phyloP scores from a whole-genome alignment of 1,140 invertebrate genomes.

The Nixonia krombeini region DNA sequence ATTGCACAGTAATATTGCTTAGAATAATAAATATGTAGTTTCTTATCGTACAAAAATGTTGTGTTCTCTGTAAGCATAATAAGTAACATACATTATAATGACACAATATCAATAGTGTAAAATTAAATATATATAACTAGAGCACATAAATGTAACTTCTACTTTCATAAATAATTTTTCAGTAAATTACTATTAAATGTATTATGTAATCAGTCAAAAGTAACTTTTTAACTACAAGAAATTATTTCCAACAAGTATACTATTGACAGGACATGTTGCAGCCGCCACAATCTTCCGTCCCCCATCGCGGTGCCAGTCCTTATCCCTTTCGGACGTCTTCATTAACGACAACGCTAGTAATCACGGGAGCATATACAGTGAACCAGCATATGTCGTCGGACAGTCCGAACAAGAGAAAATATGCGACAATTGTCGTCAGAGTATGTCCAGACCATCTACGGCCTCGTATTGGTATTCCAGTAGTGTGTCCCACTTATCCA shows the following conservation, averaged over 20 bases:
- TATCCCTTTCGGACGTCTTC: conserved; percentile 79
- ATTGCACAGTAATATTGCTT: too few species aligned
- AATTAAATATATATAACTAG: too few species aligned
- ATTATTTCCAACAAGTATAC: conserved; percentile 56
- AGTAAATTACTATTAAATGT: too few species aligned
- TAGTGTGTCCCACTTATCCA: conserved; percentile 70
- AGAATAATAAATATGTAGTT: too few species aligned
- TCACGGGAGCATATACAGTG: conserved; percentile 85
- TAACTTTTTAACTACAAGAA: too few species aligned
- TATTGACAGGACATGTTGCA: conserved; percentile 59
- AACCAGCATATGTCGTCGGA: conserved; percentile 80
- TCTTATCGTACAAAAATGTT: too few species aligned
- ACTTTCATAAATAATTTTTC: not conserved
- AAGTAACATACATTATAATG: too few species aligned
- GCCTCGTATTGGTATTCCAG: conserved; percentile 74
- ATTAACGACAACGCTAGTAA: conserved; percentile 77
- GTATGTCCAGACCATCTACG: conserved; percentile 80
- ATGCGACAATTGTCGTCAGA: conserved; percentile 82
- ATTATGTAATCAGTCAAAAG: too few species aligned
- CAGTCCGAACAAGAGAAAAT: conserved; percentile 79
- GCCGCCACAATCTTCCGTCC: conserved; percentile 64
- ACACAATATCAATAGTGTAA: too few species aligned
- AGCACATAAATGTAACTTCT: too few species aligned
- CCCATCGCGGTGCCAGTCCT: conserved; percentile 76
- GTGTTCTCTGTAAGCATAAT: too few species aligned